These are phyloP conservation scores for Drosophila gaucha DNA, from an alignment of 2,888 invertebrate species.

Conservation along the genomic window DNA sequence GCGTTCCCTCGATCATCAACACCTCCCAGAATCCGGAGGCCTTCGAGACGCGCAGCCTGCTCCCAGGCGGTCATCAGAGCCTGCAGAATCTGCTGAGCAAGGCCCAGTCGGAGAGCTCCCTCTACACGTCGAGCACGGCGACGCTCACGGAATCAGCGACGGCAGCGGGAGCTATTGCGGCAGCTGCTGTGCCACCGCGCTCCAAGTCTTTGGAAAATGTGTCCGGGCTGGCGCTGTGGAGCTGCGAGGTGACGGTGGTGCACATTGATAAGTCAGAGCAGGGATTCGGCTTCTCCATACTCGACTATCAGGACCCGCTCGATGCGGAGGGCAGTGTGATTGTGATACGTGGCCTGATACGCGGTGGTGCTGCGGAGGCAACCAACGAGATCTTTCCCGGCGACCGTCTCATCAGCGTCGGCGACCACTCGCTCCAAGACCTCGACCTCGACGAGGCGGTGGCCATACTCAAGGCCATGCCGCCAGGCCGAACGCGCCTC, in stretches of 20 bases:
- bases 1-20: conserved; percentile 89
- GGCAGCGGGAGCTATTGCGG: conserved; percentile 33
- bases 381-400: conserved; percentile 98
- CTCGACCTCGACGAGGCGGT: conserved; percentile 97
- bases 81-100: conserved; percentile 93
- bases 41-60: conserved; percentile 92
- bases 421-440: conserved; percentile 95
- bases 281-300: conserved; percentile 98
- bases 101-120: conserved; percentile 97
- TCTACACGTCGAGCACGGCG: conserved; percentile 94
- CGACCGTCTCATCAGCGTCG: conserved; percentile 96
- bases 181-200: conserved; percentile 82
- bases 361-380: conserved; percentile 98
- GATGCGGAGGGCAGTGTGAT: conserved; percentile 98
- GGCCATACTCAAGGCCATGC: conserved; percentile 96
- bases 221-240: conserved; percentile 98
- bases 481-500: conserved; percentile 94
- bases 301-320: conserved; percentile 98
- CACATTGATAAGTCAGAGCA: conserved; percentile 96
- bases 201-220: conserved; percentile 98
- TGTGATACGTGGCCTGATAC: conserved; percentile 98
- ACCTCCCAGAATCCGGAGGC: conserved; percentile 92
- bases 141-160: conserved; percentile 88
- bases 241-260: conserved; percentile 95
- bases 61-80: conserved; percentile 94